Evolutionary conservation across 2,797 vertebrate genomes (phyloP).

Genomic region (Sphaeramia orbicularis): DNA sequence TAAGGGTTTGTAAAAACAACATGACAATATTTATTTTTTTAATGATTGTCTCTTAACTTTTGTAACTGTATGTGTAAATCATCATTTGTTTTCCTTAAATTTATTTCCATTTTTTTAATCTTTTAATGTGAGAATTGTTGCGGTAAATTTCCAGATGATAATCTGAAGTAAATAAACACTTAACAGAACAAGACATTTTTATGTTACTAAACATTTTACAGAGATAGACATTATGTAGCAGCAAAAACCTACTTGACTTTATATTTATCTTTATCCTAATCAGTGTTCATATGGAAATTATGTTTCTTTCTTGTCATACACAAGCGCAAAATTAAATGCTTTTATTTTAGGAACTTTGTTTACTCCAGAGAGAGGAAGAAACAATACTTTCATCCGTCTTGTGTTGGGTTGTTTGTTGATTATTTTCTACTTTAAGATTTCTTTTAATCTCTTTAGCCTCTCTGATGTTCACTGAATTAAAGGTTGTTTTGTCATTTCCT

Average conservation of each 20-base stretch:
- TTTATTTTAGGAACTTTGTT: constrained; percentile 28
- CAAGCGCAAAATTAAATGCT: not conserved
- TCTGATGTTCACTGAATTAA: constrained; percentile 35
- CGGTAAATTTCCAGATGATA: no score
- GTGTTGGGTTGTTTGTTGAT: constrained; percentile 15
- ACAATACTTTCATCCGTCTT: constrained; percentile 26
- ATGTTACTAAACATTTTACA: no score
- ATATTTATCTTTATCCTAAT: not conserved
- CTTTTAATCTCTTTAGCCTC: constrained; percentile 16
- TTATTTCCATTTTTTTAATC: no score
- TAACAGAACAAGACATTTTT: no score
- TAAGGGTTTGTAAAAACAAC: constrained; percentile 23
- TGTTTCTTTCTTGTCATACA: not conserved
- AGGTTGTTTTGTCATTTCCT: constrained; percentile 22
- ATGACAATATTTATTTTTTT: constrained; percentile 19
- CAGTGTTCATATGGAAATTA: not conserved
- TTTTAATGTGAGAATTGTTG: no score
- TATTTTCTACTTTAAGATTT: constrained; percentile 5
- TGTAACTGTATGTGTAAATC: constrained; percentile 2
- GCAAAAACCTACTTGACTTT: no score
- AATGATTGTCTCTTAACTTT: not conserved
- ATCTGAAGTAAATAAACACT: no score
- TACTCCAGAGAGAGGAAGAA: constrained; percentile 17
- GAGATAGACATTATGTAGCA: no score
- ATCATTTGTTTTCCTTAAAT: no score